Conservation (phyloP, 2,113 vertebrate genomes). For the Xenopus tropicalis region UCB_Xtro_10.0 CM004449.2:68482001-68482500, state of each 20-base stretch:
- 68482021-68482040: neutral
- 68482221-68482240: neutral
- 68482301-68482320: no score
- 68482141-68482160: neutral
- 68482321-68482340: no score
- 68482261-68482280: no score
- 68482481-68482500: no score
- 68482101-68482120: slow-evolving; percentile 9
- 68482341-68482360: no score
- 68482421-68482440: no score
- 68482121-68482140: neutral
- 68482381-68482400: no score
- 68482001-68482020: neutral
- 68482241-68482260: neutral
- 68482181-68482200: neutral
- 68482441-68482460: no score
- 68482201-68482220: neutral
- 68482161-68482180: neutral
- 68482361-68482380: no score
- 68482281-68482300: no score
- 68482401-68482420: no score
- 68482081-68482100: neutral
- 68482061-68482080: slow-evolving; percentile 12
- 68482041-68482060: slow-evolving; percentile 15
- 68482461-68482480: no score